A percentile compares a stretch with the other conserved stretches of the same genome.
Evolutionary conservation across 2,888 invertebrate species (phyloP).

Genomic region (Pollenia angustigena): DNA sequence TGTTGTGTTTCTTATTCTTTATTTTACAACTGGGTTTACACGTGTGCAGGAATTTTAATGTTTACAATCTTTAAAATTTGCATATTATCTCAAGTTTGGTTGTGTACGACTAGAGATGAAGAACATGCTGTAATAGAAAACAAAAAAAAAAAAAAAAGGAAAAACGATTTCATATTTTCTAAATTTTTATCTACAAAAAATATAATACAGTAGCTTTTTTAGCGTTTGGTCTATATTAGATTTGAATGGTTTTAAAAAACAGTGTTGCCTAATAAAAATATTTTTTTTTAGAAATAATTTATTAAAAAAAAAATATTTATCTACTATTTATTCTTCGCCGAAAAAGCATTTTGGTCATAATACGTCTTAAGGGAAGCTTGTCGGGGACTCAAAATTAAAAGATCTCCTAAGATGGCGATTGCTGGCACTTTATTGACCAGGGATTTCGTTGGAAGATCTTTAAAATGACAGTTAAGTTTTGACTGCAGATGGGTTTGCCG

Average conservation of each 20-base stretch:
- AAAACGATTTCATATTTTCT: slow-evolving; percentile 59
- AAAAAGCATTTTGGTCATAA: too few relatives aligned
- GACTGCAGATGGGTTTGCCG: too few relatives aligned
- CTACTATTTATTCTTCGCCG: too few relatives aligned
- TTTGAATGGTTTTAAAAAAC: neutral
- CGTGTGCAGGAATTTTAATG: slow-evolving; percentile 72
- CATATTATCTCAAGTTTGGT: slow-evolving; percentile 67
- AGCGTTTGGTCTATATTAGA: slow-evolving; percentile 52
- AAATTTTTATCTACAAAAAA: slow-evolving; percentile 60
- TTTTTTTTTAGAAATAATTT: neutral
- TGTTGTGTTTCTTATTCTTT: slow-evolving; percentile 46
- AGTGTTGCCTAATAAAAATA: slow-evolving; percentile 36
- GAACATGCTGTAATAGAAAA: slow-evolving; percentile 15
- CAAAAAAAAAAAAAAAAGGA: slow-evolving; percentile 6
- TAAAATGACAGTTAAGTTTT: too few relatives aligned
- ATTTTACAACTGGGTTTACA: slow-evolving; percentile 64
- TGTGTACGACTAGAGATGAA: slow-evolving; percentile 26
- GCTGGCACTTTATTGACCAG: too few relatives aligned
- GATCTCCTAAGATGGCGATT: too few relatives aligned
- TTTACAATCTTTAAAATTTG: slow-evolving; percentile 69
- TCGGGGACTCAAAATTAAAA: too few relatives aligned
- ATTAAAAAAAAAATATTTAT: neutral
- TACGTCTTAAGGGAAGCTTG: too few relatives aligned
- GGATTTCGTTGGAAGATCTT: too few relatives aligned
- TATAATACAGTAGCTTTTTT: slow-evolving; percentile 43